Evolutionary conservation across 2,113 vertebrate genomes (phyloP).

Genomic region (Urocynchramus pylzowi): DNA sequence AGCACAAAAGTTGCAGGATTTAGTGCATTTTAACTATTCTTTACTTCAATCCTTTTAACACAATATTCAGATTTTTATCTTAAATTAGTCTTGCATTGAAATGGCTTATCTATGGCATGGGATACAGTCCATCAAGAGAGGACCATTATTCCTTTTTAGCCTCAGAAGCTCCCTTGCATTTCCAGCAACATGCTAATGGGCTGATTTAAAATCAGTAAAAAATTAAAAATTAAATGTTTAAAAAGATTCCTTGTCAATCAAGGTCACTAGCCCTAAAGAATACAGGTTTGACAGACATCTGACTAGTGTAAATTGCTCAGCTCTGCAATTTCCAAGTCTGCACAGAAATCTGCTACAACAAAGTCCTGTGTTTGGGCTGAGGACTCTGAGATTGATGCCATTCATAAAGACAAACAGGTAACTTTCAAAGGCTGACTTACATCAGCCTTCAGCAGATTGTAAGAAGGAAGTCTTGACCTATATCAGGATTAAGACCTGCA

Average conservation of each 20-base stretch:
- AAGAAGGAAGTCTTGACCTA: constrained; percentile 20
- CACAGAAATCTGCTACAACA: neutral
- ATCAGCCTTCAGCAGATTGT: neutral
- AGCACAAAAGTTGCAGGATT: neutral
- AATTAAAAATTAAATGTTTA: neutral
- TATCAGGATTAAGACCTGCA: constrained; percentile 13
- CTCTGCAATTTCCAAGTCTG: neutral
- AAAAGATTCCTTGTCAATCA: neutral
- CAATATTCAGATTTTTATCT: neutral
- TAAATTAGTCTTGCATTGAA: neutral
- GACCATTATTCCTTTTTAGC: neutral
- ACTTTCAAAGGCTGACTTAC: neutral
- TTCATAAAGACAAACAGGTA: neutral
- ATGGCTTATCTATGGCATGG: neutral
- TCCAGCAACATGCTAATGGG: neutral
- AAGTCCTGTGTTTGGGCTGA: neutral
- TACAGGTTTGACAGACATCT: neutral
- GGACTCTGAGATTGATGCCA: constrained; percentile 20
- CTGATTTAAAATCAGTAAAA: neutral
- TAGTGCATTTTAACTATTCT: neutral
- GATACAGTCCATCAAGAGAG: neutral
- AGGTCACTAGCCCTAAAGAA: neutral
- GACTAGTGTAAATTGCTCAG: neutral
- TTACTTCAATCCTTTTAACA: neutral
- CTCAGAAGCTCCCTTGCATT: neutral